Conservation (phyloP, 2,888 invertebrate species). For the Miltochrista miniata region DNA sequence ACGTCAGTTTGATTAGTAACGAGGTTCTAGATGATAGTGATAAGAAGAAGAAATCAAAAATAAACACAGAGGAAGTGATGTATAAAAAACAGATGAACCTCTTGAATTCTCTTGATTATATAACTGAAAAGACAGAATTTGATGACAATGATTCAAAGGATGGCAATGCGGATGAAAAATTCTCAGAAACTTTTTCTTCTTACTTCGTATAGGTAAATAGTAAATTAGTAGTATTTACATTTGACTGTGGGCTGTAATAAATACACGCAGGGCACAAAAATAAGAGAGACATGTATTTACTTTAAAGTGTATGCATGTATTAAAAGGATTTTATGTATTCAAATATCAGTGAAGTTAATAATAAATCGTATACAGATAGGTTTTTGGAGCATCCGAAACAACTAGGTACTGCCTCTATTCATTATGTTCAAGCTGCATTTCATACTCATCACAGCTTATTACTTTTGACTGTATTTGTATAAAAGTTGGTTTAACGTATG, state of each 20-base stretch:
- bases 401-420: no score
- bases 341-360: no score
- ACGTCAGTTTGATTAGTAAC: constrained; percentile 43
- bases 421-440: no score
- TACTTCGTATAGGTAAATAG: constrained; percentile 38
- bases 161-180: constrained; percentile 28
- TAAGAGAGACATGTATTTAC: no score
- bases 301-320: no score
- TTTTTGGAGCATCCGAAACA: no score
- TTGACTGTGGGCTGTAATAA: background rate
- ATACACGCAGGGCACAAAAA: no score
- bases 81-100: constrained; percentile 55
- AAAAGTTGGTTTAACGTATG: no score
- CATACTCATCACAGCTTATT: no score
- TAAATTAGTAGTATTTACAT: background rate
- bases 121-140: constrained; percentile 46
- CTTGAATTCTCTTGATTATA: constrained; percentile 64
- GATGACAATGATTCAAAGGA: constrained; percentile 52
- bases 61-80: constrained; percentile 44
- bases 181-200: constrained; percentile 45
- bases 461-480: no score
- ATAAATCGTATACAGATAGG: no score
- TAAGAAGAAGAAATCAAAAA: constrained; percentile 25
- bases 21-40: constrained; percentile 33
- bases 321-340: no score